phyloP scores from a whole-genome alignment of 1,140 invertebrate genomes.

The Drosophila bipectinata region DNA sequence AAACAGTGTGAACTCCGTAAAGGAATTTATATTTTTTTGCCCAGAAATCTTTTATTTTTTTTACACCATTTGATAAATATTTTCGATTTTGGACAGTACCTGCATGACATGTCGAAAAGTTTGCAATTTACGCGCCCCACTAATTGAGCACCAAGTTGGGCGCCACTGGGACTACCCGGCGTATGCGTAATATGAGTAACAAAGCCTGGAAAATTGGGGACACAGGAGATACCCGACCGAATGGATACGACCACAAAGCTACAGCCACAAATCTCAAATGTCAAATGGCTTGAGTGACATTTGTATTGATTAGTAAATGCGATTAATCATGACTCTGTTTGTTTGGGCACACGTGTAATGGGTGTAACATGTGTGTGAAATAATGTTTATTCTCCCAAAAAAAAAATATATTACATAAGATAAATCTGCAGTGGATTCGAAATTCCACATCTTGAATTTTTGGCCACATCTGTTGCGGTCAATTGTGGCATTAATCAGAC shows the following conservation, averaged over 20 bases:
- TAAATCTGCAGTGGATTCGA: constrained; percentile 19
- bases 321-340: constrained; percentile 69
- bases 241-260: constrained; percentile 11
- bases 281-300: constrained; percentile 72
- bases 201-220: constrained; percentile 4
- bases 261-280: constrained; percentile 75
- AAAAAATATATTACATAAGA: constrained; percentile 31
- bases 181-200: constrained; percentile 68
- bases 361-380: constrained; percentile 38
- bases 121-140: constrained; percentile 60
- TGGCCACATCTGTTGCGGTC: constrained; percentile 29
- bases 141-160: constrained; percentile 46
- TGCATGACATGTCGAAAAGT: constrained; percentile 45
- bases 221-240: constrained; percentile 15
- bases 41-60: neutral
- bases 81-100: constrained; percentile 26
- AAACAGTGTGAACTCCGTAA: constrained; percentile 17
- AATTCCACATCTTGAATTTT: constrained; percentile 8
- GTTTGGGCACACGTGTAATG: constrained; percentile 23
- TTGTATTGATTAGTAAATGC: constrained; percentile 80
- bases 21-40: constrained; percentile 17
- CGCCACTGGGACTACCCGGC: constrained; percentile 62
- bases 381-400: constrained; percentile 2
- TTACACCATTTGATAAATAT: constrained; percentile 28
- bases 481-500: constrained; percentile 42